Base-by-base conservation (phyloP, 2,797 vertebrate genomes). In the Tadarida brasiliensis region DNA sequence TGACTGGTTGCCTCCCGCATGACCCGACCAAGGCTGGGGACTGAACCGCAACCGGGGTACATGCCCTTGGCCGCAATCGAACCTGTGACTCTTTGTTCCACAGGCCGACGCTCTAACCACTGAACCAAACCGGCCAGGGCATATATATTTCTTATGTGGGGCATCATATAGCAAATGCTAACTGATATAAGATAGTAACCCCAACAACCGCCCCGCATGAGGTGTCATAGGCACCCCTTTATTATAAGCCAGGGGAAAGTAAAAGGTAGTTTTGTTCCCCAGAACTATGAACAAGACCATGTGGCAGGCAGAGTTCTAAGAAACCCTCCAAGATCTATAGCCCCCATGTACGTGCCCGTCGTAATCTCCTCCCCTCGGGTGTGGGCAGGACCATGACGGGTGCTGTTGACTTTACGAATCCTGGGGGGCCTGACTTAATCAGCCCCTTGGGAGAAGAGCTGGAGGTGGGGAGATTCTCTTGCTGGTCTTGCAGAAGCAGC, bases 301-400 rank as follows among this genome's bases (percentile, higher is more conserved):
- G 11, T 30, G 16, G 51, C 24, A 51, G 44, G 51, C 71, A 63
- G 71, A 65, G 35, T 54, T 90, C 63, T 59, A 44, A 70, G n/a
- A 19, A 4, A 44, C 87, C 9, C 15, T 8, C 19, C 24, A 57
- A 67, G 20, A 24, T 30, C 35, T 44, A 44, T 3, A 0, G 5
- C 16, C 33, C 28, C 24, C 15, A n/a, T 26, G 4, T 22, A 7
- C 2, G 2, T 2, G 0, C 3, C 2, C 35, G 49, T 54, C 65
- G 56, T 33, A 22, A 24, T 26, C 35, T 3, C 47, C n/a, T 47
- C 51, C 22, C 12, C 61, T 59, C 71, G 56, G n/a, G 54, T 20
- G 1, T 54, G 20, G n/a, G 3, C 26, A 74, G 77, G 67, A 33
- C 16, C 24, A 7, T 8, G 28, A 20, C 33, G 49, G n/a, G 22